Conservation (phyloP, 2,888 invertebrate genomes). For the Eurois occulta region DNA sequence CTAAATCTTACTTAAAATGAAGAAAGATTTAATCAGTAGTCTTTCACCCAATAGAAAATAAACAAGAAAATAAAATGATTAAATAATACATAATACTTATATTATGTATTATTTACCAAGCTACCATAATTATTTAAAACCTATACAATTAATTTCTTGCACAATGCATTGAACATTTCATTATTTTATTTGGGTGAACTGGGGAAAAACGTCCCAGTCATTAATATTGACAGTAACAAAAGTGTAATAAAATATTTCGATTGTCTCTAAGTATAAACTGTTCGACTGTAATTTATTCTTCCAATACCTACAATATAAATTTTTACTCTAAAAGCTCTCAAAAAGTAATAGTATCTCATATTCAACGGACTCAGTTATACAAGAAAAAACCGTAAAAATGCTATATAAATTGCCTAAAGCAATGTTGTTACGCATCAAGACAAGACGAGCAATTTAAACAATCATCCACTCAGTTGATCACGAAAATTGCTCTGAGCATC, state of each 20-base stretch:
- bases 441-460: conserved; percentile 72
- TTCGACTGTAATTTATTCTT: conserved; percentile 22
- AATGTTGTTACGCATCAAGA: conserved; percentile 67
- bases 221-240: conserved; percentile 26
- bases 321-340: conserved; percentile 22
- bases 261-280: conserved; percentile 15
- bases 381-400: conserved; percentile 51
- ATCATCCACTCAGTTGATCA: conserved; percentile 80
- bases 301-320: conserved; percentile 21
- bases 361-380: conserved; percentile 31
- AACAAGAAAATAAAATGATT: not conserved
- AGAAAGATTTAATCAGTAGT: not conserved
- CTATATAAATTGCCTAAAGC: conserved; percentile 61
- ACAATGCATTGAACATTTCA: not conserved
- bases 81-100: no score
- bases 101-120: no score
- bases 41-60: not conserved
- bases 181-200: conserved; percentile 22
- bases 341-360: conserved; percentile 30
- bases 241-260: conserved; percentile 29
- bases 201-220: conserved; percentile 12
- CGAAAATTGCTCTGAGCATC: conserved; percentile 75
- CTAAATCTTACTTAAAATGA: not conserved
- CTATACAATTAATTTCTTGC: not conserved
- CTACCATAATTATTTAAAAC: not conserved